phyloP scores from a whole-genome alignment of 1,140 invertebrate species.

The Papilio glaucus region DNA sequence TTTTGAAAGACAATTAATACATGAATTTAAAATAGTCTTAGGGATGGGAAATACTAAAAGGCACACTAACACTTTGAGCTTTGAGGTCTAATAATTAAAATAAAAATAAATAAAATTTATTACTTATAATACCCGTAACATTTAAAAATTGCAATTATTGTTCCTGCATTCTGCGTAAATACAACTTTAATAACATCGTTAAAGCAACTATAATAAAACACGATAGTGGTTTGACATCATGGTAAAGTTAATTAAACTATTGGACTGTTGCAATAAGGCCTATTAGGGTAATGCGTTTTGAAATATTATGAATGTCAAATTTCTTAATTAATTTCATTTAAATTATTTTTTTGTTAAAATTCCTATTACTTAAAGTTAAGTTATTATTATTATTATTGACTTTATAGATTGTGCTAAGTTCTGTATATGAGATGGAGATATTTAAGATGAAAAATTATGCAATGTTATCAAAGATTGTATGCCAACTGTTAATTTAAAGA shows the following conservation, averaged over 20 bases:
- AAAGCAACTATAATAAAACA: neutral
- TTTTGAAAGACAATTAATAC: too few species aligned
- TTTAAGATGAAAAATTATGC: too few species aligned
- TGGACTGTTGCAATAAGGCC: neutral
- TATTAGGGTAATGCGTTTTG: slow-evolving; percentile 3
- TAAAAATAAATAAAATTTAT: too few species aligned
- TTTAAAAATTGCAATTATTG: neutral
- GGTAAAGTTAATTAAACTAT: neutral
- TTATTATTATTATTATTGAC: too few species aligned
- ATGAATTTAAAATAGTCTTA: too few species aligned
- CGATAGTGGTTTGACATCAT: neutral
- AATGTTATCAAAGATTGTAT: too few species aligned
- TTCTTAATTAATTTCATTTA: neutral
- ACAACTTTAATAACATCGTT: neutral
- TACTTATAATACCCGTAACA: neutral
- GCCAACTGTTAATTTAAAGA: too few species aligned
- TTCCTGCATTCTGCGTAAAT: neutral
- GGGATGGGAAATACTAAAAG: too few species aligned
- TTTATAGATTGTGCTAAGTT: too few species aligned
- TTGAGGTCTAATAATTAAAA: too few species aligned
- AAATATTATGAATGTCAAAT: neutral
- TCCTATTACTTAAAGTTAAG: neutral
- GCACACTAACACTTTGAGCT: too few species aligned
- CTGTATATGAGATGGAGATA: too few species aligned
- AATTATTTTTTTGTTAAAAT: neutral